phyloP scores from a whole-genome alignment of 2,797 vertebrate genomes.

The Argya squamiceps region DNA sequence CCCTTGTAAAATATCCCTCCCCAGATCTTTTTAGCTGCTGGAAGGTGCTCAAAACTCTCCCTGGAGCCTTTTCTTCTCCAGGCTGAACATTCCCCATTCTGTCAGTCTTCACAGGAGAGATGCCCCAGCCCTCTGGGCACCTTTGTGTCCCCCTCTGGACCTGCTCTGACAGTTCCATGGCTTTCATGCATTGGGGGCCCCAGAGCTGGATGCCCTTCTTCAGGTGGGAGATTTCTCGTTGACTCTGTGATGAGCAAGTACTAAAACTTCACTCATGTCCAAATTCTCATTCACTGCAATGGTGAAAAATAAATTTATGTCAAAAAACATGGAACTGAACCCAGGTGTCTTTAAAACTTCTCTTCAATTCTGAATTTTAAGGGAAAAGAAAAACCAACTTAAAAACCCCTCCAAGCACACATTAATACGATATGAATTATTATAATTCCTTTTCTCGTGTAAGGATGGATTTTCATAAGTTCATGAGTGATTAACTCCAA shows the following conservation, averaged over 20 bases:
- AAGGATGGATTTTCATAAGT: neutral
- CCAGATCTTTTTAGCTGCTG: neutral
- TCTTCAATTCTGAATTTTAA: too few species aligned
- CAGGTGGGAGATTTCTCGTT: neutral
- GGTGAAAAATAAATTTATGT: neutral
- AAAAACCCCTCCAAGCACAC: accelerated
- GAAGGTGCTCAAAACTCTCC: neutral
- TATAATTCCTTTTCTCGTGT: neutral
- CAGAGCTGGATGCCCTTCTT: neutral
- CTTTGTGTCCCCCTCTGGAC: neutral
- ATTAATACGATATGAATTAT: neutral
- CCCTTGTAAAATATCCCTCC: neutral
- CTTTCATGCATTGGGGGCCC: accelerated
- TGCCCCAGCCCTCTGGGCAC: neutral
- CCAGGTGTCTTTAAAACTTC: neutral
- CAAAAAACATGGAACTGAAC: neutral
- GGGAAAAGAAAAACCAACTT: accelerated
- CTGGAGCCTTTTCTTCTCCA: neutral
- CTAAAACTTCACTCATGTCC: neutral
- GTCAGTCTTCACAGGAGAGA: neutral
- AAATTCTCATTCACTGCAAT: neutral
- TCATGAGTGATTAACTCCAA: neutral
- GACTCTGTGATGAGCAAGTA: neutral
- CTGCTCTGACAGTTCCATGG: neutral
- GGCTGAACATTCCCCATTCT: neutral